phyloP scores from a whole-genome alignment of 2,113 vertebrate species.

The Vireo altiloquus region DNA sequence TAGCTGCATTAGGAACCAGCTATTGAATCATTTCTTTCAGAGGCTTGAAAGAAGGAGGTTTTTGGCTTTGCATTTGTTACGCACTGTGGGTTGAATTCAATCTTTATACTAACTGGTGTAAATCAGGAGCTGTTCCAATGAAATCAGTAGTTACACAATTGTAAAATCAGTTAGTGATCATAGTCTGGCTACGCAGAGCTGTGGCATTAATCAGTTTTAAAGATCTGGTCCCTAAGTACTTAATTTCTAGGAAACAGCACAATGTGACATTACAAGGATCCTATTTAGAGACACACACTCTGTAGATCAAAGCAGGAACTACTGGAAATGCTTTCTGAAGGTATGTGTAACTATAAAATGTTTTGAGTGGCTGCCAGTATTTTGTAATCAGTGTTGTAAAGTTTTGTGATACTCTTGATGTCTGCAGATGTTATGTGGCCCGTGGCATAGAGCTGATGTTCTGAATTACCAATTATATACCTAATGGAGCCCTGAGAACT shows the following conservation, averaged over 20 bases:
- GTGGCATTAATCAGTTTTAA: slow-evolving; percentile 47
- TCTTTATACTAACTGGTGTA: background rate
- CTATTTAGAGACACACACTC: slow-evolving; percentile 70
- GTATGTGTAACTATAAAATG: slow-evolving; percentile 72
- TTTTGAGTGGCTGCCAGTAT: slow-evolving; percentile 72
- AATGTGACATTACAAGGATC: slow-evolving; percentile 69
- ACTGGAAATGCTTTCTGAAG: slow-evolving; percentile 70
- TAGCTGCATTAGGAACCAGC: background rate
- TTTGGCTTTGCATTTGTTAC: background rate
- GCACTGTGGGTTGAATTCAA: background rate
- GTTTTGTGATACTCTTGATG: slow-evolving; percentile 72
- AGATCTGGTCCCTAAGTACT: slow-evolving; percentile 55
- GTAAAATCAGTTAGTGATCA: slow-evolving; percentile 31
- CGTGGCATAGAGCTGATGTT: slow-evolving; percentile 61
- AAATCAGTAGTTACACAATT: slow-evolving; percentile 30
- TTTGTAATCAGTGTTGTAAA: slow-evolving; percentile 73
- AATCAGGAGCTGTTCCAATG: background rate
- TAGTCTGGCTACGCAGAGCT: background rate
- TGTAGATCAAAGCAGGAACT: slow-evolving; percentile 68
- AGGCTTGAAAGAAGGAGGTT: background rate
- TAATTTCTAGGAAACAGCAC: slow-evolving; percentile 65
- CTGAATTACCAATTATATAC: slow-evolving; percentile 73
- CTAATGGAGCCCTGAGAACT: slow-evolving; percentile 54
- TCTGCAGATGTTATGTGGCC: slow-evolving; percentile 73
- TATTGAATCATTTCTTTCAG: background rate